Evolutionary conservation across 1,140 invertebrate species (phyloP).

Genomic region (Heliothis subflexa): DNA sequence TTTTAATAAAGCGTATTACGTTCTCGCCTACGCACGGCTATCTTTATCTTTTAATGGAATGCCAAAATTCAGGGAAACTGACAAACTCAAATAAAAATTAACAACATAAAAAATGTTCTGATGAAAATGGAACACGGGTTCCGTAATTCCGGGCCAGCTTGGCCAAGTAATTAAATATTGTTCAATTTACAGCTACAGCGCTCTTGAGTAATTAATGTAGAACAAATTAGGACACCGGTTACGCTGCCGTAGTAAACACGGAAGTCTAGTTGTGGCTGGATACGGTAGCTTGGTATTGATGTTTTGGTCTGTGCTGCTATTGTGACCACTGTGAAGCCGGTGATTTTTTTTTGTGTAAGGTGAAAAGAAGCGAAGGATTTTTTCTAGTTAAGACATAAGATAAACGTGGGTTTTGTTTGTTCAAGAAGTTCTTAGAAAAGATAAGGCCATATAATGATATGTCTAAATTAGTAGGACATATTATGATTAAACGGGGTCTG

Average conservation of each 20-base stretch:
- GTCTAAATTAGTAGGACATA: no score
- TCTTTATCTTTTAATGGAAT: not conserved
- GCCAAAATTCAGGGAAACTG: not conserved
- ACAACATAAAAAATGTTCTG: not conserved
- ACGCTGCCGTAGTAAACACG: conserved; percentile 38
- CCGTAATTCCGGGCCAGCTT: not conserved
- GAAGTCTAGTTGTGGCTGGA: conserved; percentile 1
- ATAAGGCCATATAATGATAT: no score
- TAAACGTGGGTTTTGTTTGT: no score
- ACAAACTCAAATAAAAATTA: not conserved
- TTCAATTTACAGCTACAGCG: conserved; percentile 25
- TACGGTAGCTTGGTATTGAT: not conserved
- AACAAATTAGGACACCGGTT: conserved; percentile 44
- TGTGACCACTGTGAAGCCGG: not conserved
- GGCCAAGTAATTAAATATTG: conserved; percentile 31
- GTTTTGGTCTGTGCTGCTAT: not conserved
- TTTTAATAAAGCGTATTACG: no score
- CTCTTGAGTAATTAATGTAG: conserved; percentile 39
- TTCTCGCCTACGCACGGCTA: not conserved
- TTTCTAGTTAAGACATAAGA: no score
- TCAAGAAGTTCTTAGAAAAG: no score
- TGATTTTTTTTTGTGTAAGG: not conserved
- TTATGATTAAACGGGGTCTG: no score
- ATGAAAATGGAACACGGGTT: not conserved
- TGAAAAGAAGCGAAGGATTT: not conserved